phyloP scores from a whole-genome alignment of 2,888 invertebrate species.

The Cancer borealis region DNA sequence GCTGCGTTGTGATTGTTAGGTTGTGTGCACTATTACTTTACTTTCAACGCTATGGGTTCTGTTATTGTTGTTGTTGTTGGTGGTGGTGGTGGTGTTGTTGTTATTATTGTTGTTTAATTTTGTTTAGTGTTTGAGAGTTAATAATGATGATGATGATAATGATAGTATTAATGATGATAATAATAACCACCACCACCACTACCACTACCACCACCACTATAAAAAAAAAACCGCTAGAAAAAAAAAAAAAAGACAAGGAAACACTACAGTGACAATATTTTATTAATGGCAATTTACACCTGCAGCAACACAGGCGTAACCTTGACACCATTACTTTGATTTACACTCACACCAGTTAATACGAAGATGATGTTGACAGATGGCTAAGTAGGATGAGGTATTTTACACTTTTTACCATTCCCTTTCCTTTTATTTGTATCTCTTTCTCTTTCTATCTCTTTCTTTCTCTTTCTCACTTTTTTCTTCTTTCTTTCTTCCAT shows the following conservation, averaged over 20 bases:
- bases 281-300: background rate
- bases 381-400: background rate
- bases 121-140: no score
- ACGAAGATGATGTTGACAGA: background rate
- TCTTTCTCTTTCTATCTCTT: background rate
- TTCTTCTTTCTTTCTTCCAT: background rate
- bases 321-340: background rate
- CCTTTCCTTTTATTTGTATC: background rate
- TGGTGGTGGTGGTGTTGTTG: no score
- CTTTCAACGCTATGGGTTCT: no score
- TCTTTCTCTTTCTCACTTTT: constrained; percentile 20
- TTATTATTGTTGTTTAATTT: no score
- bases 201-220: background rate
- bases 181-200: background rate
- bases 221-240: background rate
- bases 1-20: no score
- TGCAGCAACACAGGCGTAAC: background rate
- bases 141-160: no score
- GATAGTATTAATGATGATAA: no score
- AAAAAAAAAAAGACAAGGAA: background rate
- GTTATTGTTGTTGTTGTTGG: no score
- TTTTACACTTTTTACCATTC: background rate
- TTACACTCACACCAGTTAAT: background rate
- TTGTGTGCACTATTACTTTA: no score
- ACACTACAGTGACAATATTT: background rate